Base-by-base conservation (phyloP, 37 sponge, comb jelly and placozoan genomes). In the Eunapius fragilis region DNA sequence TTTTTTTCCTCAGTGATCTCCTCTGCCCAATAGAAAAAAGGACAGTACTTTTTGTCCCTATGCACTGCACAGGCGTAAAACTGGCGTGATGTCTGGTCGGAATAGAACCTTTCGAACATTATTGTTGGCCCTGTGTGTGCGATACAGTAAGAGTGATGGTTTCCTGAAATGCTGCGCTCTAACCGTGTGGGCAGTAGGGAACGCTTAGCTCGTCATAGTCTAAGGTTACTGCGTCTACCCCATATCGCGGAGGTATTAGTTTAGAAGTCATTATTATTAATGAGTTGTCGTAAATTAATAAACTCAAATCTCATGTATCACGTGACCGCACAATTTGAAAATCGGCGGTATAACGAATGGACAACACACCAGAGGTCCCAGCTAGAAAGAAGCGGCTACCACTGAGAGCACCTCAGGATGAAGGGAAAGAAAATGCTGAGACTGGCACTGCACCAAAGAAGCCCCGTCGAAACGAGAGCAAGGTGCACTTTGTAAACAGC, bases 1-100 rank as follows among this genome's bases (percentile, higher is more conserved):
- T 94, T 94, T 26, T 89, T 91, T 58, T 41, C 45, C 17, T 84
- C 48, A 0, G 91, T 74, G 5, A 27, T 30, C 25, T 91, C 83
- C 74, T 98, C 98, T 17, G 87, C 90, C 95, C 95, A 98, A 31
- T 85, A 83, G 68, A 98, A 98, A 89, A 98, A 98, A 5, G 89
- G 41, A 36, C 98, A 98, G 34, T 84, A 89, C 68, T 88, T 93
- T 49, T 90, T 82, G 70, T 93, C 90, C 25, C 98, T 82, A 69
- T 89, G 89, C 3, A 91, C 92, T 31, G 98, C 86, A 83, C 98
- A 98, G 24, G 97, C 98, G 79, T 75, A 98, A 76, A 96, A 98
- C 72, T 78, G 79, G 67, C 97, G 86, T 70, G 90, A 81, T 67
- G 86, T 81, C 38, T 89, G 78, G 9, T 79, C 83, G 24, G 78